A percentile compares a stretch with the other conserved stretches of the same genome.
phyloP scores from a whole-genome alignment of 2,888 invertebrate genomes.

The Chaitophorus viminalis region DNA sequence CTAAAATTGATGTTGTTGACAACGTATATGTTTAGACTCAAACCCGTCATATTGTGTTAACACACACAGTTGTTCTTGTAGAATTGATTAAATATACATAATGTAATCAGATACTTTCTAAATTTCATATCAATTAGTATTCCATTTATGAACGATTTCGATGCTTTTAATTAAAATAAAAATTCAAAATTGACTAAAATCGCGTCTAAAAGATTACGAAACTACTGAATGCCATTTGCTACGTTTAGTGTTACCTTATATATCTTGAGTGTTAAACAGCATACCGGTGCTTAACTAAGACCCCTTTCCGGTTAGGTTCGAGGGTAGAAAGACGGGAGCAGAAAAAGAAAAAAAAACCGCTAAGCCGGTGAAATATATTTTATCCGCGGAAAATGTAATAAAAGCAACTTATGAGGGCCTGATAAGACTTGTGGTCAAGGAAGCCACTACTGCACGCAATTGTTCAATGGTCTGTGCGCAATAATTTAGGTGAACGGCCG shows the following conservation, averaged over 20 bases:
- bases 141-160: neutral
- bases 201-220: neutral
- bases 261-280: neutral
- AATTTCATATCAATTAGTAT: neutral
- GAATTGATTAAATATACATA: neutral
- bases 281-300: neutral
- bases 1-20: neutral
- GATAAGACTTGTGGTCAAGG: conserved; percentile 55
- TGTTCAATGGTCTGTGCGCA: conserved; percentile 45
- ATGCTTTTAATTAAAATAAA: neutral
- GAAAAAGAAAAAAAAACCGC: neutral
- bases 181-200: neutral
- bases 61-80: neutral
- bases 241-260: neutral
- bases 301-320: neutral
- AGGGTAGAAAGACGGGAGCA: neutral
- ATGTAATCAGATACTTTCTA: neutral
- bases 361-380: conserved; percentile 49
- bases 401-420: conserved; percentile 56
- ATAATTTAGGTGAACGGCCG: conserved; percentile 42
- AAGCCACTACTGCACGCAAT: conserved; percentile 7
- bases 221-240: neutral
- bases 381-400: conserved; percentile 48
- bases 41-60: too few relatives aligned
- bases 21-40: too few relatives aligned